A percentile compares a stretch with the other conserved stretches of the same genome.
Evolutionary conservation across 2,113 vertebrate species (phyloP).

Genomic region (Psilopsiagon aurifrons): DNA sequence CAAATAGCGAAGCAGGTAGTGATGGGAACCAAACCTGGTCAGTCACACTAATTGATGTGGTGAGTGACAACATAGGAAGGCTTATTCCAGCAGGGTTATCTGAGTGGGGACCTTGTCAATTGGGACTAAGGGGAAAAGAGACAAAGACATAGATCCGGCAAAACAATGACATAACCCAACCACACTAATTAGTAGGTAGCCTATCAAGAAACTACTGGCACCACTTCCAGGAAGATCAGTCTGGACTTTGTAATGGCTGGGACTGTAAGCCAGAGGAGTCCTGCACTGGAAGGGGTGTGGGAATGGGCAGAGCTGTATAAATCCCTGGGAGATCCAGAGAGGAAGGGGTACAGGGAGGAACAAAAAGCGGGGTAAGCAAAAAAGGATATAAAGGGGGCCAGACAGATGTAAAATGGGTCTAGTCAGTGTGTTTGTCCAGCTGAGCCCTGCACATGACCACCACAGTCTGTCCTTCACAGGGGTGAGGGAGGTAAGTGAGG

Average conservation of each 20-base stretch:
- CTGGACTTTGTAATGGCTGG: background rate
- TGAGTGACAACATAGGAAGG: background rate
- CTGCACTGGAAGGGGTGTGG: background rate
- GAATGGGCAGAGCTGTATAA: background rate
- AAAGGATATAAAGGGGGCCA: background rate
- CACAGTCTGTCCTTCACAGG: background rate
- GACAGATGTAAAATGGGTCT: background rate
- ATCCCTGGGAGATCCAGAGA: background rate
- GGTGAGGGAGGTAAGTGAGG: background rate
- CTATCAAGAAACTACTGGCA: background rate
- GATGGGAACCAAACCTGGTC: background rate
- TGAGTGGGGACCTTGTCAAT: background rate
- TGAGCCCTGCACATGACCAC: background rate
- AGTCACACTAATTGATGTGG: background rate
- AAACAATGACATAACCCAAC: background rate
- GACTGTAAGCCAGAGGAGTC: background rate
- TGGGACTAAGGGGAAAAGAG: background rate
- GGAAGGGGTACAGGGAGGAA: fast-evolving
- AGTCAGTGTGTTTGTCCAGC: background rate
- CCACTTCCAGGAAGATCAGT: background rate
- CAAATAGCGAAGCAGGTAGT: background rate
- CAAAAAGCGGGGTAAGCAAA: background rate
- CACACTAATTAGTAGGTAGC: background rate
- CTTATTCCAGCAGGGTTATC: background rate
- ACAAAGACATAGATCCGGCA: background rate